Base-by-base conservation (phyloP, 2,888 invertebrate species). In the Congeria kusceri region DNA sequence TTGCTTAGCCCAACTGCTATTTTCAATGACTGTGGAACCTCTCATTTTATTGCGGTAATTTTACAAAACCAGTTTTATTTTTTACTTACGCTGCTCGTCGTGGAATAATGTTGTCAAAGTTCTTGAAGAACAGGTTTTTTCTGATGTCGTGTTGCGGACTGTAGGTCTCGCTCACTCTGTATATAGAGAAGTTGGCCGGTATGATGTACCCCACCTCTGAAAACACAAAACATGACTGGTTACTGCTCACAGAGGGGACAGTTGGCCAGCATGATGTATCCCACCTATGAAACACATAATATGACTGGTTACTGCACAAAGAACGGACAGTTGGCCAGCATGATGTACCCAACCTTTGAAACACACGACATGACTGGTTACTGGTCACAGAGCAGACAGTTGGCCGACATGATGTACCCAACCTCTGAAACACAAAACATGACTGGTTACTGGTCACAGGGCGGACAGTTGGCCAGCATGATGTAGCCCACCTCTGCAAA, bases 81-180 rank as follows among this genome's bases (percentile, higher is more conserved):
- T 5, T 11, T 70, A 88, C 90, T 89, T 87, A 90, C 90, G 87
- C 88, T 59, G 88, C 82, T 77, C 86, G 85, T 62, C 86, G 86
- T 47, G 89, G 87, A 66, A 90, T 83, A 58, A 77, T 86, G 77
- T 89, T 86, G 71, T 90, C 89, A 62, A 88, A 87, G 78, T 88
- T 87, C 79, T 87, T 86, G 71, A 87, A 84, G 77, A 88, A 91
- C 23, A 97, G 94, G 93, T 97, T 97, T 91, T 96, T 96, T 85
- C 97, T 95, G 87, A 97, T 96, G 92, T 88, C 90, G 89, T 95
- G 96, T 68, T 96, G 96, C 76, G 96, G 96, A 93, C 97, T 97
- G 69, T 96, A 95, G 89, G 96, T 96, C 67, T 96, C 96, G 92
- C 95, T 96, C 86, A 95, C 95, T 67, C 93, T 80, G 88, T 83